These are phyloP conservation scores for Dryobates pubescens DNA, from an alignment of 2,797 vertebrate genomes.

Conservation along the genomic window DNA sequence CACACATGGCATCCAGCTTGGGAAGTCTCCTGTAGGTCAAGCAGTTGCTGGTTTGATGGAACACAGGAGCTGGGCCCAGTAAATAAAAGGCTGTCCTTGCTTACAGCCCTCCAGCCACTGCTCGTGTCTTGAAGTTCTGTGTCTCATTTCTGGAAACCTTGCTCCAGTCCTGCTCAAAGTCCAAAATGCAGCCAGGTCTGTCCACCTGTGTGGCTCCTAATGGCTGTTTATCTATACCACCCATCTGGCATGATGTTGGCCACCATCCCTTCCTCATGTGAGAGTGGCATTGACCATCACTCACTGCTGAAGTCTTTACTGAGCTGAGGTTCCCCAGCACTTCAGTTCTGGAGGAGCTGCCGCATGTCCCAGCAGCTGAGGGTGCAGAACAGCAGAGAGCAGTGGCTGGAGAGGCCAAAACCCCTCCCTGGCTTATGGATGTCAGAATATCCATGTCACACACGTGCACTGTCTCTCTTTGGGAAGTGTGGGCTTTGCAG, in stretches of 20 bases:
- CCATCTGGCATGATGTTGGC: background rate
- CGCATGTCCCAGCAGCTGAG: background rate
- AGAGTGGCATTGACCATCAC: rapidly evolving
- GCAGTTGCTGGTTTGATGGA: background rate
- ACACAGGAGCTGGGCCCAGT: background rate
- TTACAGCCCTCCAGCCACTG: background rate
- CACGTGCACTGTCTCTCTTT: background rate
- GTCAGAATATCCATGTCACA: rapidly evolving
- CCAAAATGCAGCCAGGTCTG: background rate
- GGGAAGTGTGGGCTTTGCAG: background rate
- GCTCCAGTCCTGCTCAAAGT: background rate
- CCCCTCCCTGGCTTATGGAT: too few relatives aligned
- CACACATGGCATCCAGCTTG: background rate
- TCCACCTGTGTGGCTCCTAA: background rate
- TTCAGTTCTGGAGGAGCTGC: background rate
- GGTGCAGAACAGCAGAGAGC: background rate
- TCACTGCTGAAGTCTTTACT: background rate
- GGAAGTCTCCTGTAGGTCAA: background rate
- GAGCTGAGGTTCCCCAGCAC: background rate
- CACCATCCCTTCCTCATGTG: background rate
- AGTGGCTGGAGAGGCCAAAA: too few relatives aligned
- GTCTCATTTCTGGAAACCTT: background rate
- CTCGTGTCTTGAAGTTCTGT: background rate
- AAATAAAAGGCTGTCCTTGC: background rate
- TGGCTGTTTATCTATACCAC: background rate